Conservation (phyloP, 2,797 vertebrate genomes). For the Rhincodon typus region DNA sequence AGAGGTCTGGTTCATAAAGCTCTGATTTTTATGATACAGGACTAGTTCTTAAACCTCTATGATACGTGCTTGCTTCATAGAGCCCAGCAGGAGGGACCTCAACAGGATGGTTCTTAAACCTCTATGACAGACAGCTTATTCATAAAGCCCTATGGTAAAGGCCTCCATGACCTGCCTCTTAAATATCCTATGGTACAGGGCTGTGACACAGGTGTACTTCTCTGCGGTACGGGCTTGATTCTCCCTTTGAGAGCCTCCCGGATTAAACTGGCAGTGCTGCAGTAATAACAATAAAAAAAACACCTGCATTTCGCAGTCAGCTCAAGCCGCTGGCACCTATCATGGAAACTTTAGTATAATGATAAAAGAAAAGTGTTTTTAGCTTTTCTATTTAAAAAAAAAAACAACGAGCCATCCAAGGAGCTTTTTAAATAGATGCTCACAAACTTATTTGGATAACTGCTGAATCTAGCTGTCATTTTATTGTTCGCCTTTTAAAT, state of each 20-base stretch:
- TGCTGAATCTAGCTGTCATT: not conserved
- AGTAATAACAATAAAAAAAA: conserved; percentile 18
- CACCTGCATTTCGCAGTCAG: conserved; percentile 21
- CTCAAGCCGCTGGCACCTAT: conserved; percentile 5
- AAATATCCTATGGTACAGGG: not conserved
- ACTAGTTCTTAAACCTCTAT: not conserved
- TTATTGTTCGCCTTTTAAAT: not conserved
- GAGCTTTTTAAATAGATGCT: not conserved
- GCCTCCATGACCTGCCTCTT: conserved; percentile 15
- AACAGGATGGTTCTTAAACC: conserved; percentile 18
- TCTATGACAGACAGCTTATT: not conserved
- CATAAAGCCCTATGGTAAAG: not conserved
- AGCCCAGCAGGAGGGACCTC: not conserved
- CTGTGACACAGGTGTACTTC: conserved; percentile 28
- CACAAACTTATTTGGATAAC: not conserved
- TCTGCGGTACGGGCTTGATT: not conserved
- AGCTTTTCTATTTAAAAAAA: not conserved
- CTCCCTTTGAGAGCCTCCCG: conserved; percentile 18
- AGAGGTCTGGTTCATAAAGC: conserved; percentile 21
- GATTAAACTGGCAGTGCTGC: conserved; percentile 28
- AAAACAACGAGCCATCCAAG: not conserved
- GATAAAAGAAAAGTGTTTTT: not conserved
- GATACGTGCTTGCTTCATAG: conserved; percentile 19
- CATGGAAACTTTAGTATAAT: not conserved
- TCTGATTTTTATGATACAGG: conserved; percentile 18